Base-by-base conservation (phyloP, 2,888 invertebrate species). In the Xestia sexstrigata region DNA sequence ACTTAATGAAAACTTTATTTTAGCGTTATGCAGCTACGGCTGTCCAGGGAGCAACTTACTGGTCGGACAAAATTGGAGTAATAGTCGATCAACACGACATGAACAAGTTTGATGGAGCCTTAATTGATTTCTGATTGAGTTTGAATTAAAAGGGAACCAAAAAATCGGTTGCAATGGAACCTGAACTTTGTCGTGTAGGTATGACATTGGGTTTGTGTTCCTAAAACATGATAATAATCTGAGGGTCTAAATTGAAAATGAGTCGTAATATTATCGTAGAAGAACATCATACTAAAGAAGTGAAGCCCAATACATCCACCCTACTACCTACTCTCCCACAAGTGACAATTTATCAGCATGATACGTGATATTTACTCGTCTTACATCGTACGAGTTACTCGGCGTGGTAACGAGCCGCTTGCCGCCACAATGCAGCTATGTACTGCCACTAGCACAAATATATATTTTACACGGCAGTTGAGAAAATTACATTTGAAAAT, bases 321-420 rank as follows among this genome's bases (percentile, higher is more conserved):
- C 5, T 30, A 17, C 15, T 35, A 30, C 23, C 30, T 20, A 47
- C 39, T 13, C 4, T n/a, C 39, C 17, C 2, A 5, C 23, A 26
- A 8, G 60, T 35, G 45, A 45, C 17, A 55, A 47, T 71, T 23
- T 52, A 45, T 5, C 30, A 39, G 26, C 17, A 9, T 66, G 45
- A 58, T 45, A 45, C 52, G 52, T 76, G 42, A 45, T 74, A 52
- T 26, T 23, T 47, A 23, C n/a, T 65, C 17, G 45, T 35, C 52
- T 13, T 35, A 26, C 9, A 8, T 15, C 45, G 26, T 30, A 47
- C 9, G 45, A 63, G 11, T 11, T 52, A n/a, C 30, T 75, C 15
- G 13, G 26, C 3, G 23, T 47, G 47, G 6, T 58, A 76, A 58
- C 9, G 39, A 76, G 2, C 26, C 35, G 35, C 11, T 35, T 42